A percentile compares a stretch with the other conserved stretches of the same genome.
Evolutionary conservation across 2,113 vertebrate genomes (phyloP).

Genomic region (Smithornis capensis): DNA sequence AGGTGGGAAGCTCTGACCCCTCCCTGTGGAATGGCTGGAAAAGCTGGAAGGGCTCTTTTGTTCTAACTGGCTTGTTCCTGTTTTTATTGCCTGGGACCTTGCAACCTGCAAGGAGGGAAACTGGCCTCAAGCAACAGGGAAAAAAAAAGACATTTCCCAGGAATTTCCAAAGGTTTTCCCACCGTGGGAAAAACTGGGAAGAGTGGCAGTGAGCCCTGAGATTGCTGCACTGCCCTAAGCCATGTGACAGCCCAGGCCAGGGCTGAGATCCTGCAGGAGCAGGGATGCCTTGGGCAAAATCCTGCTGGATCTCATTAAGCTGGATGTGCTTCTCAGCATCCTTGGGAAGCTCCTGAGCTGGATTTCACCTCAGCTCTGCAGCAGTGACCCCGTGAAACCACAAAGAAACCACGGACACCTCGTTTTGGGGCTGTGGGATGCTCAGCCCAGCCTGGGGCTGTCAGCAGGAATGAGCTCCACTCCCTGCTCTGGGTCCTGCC

Average conservation of each 20-base stretch:
- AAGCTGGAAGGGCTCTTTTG: background rate
- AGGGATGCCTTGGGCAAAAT: background rate
- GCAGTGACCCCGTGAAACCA: background rate
- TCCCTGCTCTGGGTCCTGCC: background rate
- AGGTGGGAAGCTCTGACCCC: background rate
- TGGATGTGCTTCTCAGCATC: background rate
- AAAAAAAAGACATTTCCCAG: background rate
- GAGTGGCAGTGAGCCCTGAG: background rate
- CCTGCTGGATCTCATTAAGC: background rate
- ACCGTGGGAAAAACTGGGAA: background rate
- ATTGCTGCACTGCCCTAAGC: background rate
- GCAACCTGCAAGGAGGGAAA: background rate
- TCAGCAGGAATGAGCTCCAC: background rate
- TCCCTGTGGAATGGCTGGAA: fast-evolving
- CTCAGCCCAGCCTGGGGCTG: background rate
- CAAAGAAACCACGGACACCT: constrained; percentile 12
- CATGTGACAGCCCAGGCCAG: fast-evolving
- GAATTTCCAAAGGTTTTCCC: background rate
- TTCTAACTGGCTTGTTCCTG: background rate
- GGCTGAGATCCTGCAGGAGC: background rate
- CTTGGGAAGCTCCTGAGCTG: background rate
- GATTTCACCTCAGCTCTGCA: background rate
- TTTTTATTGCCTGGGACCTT: background rate
- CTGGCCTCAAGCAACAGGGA: background rate
- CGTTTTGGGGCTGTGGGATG: background rate